These are phyloP conservation scores for Druon quercuslanigerum DNA, from an alignment of 1,140 invertebrate species.

Conservation along the genomic window DNA sequence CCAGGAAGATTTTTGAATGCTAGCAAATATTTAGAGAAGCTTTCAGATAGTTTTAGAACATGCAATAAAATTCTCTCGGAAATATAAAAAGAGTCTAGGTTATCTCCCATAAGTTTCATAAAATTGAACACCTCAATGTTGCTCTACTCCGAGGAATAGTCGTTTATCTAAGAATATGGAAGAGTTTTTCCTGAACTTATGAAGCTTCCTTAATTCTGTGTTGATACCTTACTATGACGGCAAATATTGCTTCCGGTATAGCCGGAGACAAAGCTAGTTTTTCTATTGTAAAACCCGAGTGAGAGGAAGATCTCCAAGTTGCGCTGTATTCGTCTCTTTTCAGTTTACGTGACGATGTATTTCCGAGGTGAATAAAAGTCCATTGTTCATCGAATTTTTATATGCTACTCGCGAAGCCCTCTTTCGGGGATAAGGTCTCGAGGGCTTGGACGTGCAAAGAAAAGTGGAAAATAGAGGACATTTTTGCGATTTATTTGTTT, in stretches of 20 bases:
- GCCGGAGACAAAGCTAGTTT: not conserved
- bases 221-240: not conserved
- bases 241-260: not conserved
- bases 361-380: not conserved
- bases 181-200: too few relatives aligned
- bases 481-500: too few relatives aligned
- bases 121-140: too few relatives aligned
- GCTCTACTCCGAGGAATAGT: too few relatives aligned
- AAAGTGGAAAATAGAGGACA: not conserved
- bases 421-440: not conserved
- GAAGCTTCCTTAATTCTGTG: not conserved
- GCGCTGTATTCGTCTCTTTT: not conserved
- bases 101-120: too few relatives aligned
- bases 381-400: conserved; percentile 29
- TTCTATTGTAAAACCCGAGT: conserved; percentile 2
- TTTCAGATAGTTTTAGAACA: too few relatives aligned
- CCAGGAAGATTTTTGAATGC: too few relatives aligned
- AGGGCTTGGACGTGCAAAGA: not conserved
- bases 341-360: conserved; percentile 22
- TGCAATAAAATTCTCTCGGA: too few relatives aligned
- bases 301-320: not conserved
- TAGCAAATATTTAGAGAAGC: too few relatives aligned
- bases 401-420: conserved; percentile 11
- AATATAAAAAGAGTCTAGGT: too few relatives aligned
- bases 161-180: too few relatives aligned